These are phyloP conservation scores for Cheirogaleus major DNA, from an alignment of 2,797 vertebrate species.

Conservation along the genomic window DNA sequence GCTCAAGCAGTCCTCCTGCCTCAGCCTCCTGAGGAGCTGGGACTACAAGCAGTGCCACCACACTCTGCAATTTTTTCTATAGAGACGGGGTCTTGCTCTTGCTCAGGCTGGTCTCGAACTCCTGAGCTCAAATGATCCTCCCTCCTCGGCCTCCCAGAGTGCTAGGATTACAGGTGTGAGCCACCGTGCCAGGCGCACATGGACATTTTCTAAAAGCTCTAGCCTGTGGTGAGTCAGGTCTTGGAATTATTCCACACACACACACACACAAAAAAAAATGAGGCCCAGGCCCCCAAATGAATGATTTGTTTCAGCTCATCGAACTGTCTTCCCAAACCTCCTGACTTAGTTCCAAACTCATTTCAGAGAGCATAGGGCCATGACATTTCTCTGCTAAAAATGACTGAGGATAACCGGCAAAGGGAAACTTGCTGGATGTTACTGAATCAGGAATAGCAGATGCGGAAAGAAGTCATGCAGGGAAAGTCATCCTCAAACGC, in stretches of 20 bases:
- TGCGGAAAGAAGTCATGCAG: not conserved
- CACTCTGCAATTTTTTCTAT: not conserved
- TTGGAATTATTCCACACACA: not conserved
- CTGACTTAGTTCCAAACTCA: constrained; percentile 62
- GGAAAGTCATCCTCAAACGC: not conserved
- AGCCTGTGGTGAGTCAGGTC: not conserved
- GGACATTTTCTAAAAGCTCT: not conserved
- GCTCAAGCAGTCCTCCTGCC: not conserved
- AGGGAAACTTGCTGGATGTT: not conserved
- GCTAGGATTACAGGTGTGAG: not conserved
- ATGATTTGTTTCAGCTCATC: constrained; percentile 53
- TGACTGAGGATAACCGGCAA: constrained; percentile 29
- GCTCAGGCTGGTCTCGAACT: not conserved
- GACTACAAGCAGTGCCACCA: not conserved
- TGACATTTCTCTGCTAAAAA: constrained; percentile 43
- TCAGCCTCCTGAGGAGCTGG: not conserved
- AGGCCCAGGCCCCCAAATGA: not conserved
- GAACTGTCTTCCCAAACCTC: not conserved
- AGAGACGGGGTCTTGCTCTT: not conserved
- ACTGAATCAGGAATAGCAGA: constrained; percentile 10
- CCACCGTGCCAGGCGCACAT: too few species aligned
- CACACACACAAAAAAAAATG: not conserved
- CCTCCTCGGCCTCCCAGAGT: not conserved
- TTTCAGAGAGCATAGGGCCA: constrained; percentile 14
- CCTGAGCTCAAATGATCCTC: not conserved